phyloP scores from a whole-genome alignment of 2,888 invertebrate genomes.

The Mythimna vitellina region DNA sequence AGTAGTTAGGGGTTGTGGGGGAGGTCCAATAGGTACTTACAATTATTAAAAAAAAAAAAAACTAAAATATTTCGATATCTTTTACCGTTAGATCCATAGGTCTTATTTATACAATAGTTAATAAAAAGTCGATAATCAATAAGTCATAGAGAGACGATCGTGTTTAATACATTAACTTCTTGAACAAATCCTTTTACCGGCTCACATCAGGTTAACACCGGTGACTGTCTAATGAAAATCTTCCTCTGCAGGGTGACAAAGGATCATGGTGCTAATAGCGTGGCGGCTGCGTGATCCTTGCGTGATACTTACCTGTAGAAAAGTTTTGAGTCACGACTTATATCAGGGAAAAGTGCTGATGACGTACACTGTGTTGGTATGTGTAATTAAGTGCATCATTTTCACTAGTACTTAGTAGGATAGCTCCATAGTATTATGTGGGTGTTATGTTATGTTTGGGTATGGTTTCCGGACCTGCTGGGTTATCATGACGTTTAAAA shows the following conservation, averaged over 20 bases:
- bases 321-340: slow-evolving; percentile 10
- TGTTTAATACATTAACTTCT: slow-evolving; percentile 44
- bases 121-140: slow-evolving; percentile 33
- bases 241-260: slow-evolving; percentile 19
- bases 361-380: slow-evolving; percentile 1
- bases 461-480: no score
- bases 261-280: slow-evolving; percentile 17
- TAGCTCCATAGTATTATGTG: no score
- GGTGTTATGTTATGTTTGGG: no score
- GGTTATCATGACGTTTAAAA: no score
- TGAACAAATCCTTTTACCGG: slow-evolving; percentile 16
- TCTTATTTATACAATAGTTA: slow-evolving; percentile 33
- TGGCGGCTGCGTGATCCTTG: slow-evolving; percentile 39
- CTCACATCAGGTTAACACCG: slow-evolving; percentile 30
- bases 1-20: no score
- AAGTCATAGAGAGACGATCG: slow-evolving; percentile 42
- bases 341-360: slow-evolving; percentile 15
- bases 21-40: no score
- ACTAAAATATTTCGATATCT: no score
- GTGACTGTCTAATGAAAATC: slow-evolving; percentile 34
- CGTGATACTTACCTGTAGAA: slow-evolving; percentile 17
- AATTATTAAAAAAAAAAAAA: no score
- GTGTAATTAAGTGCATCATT: not conserved
- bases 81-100: slow-evolving; percentile 29
- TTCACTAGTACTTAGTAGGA: no score